Evolutionary conservation across 2,888 invertebrate species (phyloP), one percentile per base, ranked within the genome.

Genomic region (Cosmia trapezina): DNA sequence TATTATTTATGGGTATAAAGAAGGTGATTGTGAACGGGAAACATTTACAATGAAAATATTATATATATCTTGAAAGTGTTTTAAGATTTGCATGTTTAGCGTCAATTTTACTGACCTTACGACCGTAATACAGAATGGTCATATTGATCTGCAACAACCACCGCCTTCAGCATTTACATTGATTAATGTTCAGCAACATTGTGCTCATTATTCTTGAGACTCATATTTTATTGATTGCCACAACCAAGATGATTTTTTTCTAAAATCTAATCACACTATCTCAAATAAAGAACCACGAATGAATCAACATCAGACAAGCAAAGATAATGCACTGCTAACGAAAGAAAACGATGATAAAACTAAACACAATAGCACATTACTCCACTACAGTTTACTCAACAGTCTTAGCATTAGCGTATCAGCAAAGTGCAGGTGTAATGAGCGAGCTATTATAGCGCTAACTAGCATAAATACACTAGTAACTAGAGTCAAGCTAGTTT

Each of bases 401-500:
- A 73, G 59, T 53, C 56, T 19, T 28, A 63, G 41, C 56, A 82
- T 76, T 67, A 65, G 73, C 63, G 53, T 69, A 77, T 78, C 75
- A 37, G 65, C 61, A 47, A 71, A 76, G 70, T 73, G 65, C 84
- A 76, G 70, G 65, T 76, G 70, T 78, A 76, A 86, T 76, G 70
- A 79, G 68, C 67, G 17, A 67, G 83, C 87, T 87, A 88, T 90
- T 89, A 89, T 72, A 87, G 84, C 82, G 87, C 78, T 87, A 89
- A 89, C 87, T 85, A 83, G 86, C 84, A 86, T 87, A 88, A 90
- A 86, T 84, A 81, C 81, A 83, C 73, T 80, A 83, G 88, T 85
- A 89, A 88, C 87, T 89, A 87, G 85, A 88, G 84, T 87, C 78
- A 87, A 84, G 87, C 88, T 88, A 87, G 89, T 91, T 91, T 88